Percentiles rank a stretch among this genome's conserved stretches.
These are phyloP conservation scores for Tapirus terrestris DNA, from an alignment of 2,113 vertebrate species.

Conservation along the genomic window DNA sequence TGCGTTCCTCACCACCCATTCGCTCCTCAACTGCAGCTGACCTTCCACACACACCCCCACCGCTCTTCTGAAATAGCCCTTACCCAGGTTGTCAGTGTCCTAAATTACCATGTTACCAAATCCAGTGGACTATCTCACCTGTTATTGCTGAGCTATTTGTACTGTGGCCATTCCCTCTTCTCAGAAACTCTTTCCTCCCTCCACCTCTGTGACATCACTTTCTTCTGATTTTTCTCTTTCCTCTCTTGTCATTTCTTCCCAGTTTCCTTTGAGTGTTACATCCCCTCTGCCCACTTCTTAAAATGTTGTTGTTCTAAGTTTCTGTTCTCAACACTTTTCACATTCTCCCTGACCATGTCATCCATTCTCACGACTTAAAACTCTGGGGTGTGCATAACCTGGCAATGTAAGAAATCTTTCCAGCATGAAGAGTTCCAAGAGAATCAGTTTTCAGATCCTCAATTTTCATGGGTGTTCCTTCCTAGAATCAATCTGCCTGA, in stretches of 20 bases:
- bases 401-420: neutral
- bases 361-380: neutral
- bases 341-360: neutral
- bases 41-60: neutral
- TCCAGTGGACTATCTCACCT: neutral
- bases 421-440: neutral
- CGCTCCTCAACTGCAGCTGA: neutral
- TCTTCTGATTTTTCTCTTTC: neutral
- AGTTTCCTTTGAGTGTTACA: neutral
- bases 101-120: neutral
- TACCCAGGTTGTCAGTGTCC: neutral
- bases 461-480: neutral
- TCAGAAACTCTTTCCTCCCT: neutral
- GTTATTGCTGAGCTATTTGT: neutral
- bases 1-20: accelerated
- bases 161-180: neutral
- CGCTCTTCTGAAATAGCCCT: neutral
- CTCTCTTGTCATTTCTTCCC: neutral
- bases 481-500: neutral
- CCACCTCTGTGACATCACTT: neutral
- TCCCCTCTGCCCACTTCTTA: neutral
- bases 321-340: neutral
- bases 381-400: neutral
- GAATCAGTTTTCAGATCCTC: neutral
- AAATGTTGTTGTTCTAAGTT: neutral